Evolutionary conservation across 1,140 invertebrate species (phyloP), one percentile per base, ranked within the genome.

Genomic region (Eufriesea mexicana): DNA sequence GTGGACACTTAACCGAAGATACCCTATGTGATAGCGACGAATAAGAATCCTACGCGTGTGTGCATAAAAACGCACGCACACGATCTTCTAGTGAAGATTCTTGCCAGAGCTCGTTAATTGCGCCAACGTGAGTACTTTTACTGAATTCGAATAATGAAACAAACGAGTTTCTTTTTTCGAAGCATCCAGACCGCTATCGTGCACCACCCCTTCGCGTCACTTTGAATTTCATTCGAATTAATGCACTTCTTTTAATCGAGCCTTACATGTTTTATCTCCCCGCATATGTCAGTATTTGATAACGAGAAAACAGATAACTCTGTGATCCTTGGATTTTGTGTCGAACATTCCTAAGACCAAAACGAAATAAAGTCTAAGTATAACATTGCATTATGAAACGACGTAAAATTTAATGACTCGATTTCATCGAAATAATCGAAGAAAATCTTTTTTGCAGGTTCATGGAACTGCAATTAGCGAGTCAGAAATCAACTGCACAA

Each of bases 61-160:
- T 54, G 23, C 61, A 45, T 57, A 72, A 35, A 55, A 8, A 51
- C 51, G 49, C 45, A 66, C 55, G 57, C 28, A 7, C 64, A 51
- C 45, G 49, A 61, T 28, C 64, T 42, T 80, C 68, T 47, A 49
- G n/a, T 66, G 66, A 66, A 42, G 68, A 84, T 81, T 72, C 61
- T 25, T 66, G 62, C 18, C 47, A 54, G 16, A 47, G 68, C 57
- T 79, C 68, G 68, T 80, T 80, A 80, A 80, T 80, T 74, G 79
- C 71, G 42, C 79, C 64, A 61, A 68, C 54, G 45, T 55, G 28
- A 73, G 51, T 72, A 81, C 77, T 67, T 84, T 68, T 70, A 83
- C 64, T 72, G 61, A 10, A 10, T 20, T 49, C 54, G 77, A 79
- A 72, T 79, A 79, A 79, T 71, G 55, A 79, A 79, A 71, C 25